phyloP scores from a whole-genome alignment of 1,140 invertebrate species.

The Drosophila sp. region DNA sequence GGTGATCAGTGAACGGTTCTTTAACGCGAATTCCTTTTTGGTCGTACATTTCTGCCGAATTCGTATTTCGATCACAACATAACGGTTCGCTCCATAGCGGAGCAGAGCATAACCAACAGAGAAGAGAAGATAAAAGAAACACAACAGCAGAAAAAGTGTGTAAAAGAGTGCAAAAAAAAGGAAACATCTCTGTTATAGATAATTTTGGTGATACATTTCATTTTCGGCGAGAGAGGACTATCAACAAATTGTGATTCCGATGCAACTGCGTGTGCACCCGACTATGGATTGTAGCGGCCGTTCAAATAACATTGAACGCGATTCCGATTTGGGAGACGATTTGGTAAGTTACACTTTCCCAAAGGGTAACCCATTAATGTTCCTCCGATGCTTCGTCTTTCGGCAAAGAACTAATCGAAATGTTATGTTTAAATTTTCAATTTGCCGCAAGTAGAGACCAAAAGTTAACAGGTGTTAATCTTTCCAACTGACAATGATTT shows the following conservation, averaged over 20 bases:
- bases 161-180: neutral
- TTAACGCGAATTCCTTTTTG: slow-evolving; percentile 37
- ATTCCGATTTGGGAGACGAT: slow-evolving; percentile 79
- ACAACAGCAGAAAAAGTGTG: slow-evolving; percentile 1
- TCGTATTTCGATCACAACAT: slow-evolving; percentile 6
- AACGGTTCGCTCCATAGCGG: neutral
- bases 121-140: slow-evolving; percentile 28
- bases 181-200: neutral
- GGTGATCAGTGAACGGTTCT: slow-evolving; percentile 50
- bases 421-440: neutral
- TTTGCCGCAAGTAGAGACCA: neutral
- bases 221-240: slow-evolving; percentile 11
- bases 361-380: too few relatives aligned
- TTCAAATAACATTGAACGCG: slow-evolving; percentile 78
- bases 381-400: too few relatives aligned
- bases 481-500: slow-evolving; percentile 8
- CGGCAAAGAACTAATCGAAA: neutral
- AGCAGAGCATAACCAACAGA: slow-evolving; percentile 13
- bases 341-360: slow-evolving; percentile 63
- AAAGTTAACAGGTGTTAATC: slow-evolving; percentile 32
- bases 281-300: slow-evolving; percentile 81
- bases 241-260: slow-evolving; percentile 41
- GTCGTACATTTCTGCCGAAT: neutral
- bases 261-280: slow-evolving; percentile 78
- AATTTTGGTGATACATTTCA: slow-evolving; percentile 18